These are phyloP conservation scores for Drosophila varians DNA, from an alignment of 1,140 invertebrate species.

Conservation along the genomic window DNA sequence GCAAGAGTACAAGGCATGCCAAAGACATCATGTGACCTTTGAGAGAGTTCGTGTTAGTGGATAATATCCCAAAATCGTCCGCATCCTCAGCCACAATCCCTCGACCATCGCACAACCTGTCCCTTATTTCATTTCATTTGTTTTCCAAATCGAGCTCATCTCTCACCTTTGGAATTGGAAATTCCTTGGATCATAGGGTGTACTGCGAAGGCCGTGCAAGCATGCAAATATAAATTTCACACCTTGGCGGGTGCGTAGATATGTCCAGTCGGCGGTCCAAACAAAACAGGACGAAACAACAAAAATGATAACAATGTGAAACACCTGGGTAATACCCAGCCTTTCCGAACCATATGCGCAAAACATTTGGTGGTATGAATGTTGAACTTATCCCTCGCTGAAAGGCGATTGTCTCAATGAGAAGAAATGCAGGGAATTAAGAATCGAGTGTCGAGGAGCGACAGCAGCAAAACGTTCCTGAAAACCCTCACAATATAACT, in stretches of 20 bases:
- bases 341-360: conserved; percentile 47
- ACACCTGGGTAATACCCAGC: conserved; percentile 61
- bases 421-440: conserved; percentile 5
- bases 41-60: neutral
- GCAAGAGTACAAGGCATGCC: neutral
- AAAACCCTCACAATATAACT: conserved; percentile 59
- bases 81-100: conserved; percentile 6
- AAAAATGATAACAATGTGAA: neutral
- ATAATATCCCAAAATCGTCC: neutral
- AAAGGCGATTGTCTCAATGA: conserved; percentile 14
- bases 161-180: conserved; percentile 79
- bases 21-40: neutral
- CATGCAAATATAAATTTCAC: conserved; percentile 82
- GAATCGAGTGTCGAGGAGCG: neutral
- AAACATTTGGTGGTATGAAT: too few species aligned
- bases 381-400: neutral
- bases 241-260: conserved; percentile 41
- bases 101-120: neutral
- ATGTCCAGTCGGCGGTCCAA: neutral
- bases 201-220: conserved; percentile 40
- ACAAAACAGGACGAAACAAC: conserved; percentile 3
- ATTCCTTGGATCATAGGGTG: conserved; percentile 51
- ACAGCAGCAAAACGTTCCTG: conserved; percentile 10
- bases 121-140: conserved; percentile 29
- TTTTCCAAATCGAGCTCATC: conserved; percentile 33